Conservation (phyloP, 1,140 invertebrate species). For the Dendrolimus kikuchii region DNA sequence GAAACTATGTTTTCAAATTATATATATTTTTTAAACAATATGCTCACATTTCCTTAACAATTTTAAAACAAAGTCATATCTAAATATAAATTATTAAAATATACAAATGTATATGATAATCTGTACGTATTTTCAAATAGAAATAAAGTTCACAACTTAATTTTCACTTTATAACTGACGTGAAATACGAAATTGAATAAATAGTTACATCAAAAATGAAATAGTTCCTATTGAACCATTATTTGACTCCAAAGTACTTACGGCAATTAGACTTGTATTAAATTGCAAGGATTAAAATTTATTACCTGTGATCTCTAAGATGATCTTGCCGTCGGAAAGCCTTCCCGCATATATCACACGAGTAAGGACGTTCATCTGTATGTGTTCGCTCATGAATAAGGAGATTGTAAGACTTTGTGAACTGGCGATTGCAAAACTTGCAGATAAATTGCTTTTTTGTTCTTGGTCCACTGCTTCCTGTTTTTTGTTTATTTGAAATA, state of each 20-base stretch:
- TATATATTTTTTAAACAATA: no score
- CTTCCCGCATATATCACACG: conserved; percentile 98
- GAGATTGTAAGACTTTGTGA: conserved; percentile 98
- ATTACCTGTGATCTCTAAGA: conserved; percentile 93
- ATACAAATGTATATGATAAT: no score
- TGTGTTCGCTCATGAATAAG: conserved; percentile 98
- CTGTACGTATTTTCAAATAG: no score
- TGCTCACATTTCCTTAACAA: no score
- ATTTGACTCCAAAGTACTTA: no score
- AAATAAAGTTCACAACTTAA: no score
- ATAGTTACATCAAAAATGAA: neutral
- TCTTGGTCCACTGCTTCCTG: conserved; percentile 76
- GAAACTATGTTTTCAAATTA: no score
- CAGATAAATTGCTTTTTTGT: conserved; percentile 99
- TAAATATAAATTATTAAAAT: no score
- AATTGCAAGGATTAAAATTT: neutral
- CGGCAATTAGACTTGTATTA: neutral
- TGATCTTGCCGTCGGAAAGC: conserved; percentile 97
- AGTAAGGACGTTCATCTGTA: conserved; percentile 97
- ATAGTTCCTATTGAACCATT: neutral
- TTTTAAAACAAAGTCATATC: no score
- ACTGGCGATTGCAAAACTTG: conserved; percentile 96
- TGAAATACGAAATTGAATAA: no score
- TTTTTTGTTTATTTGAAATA: conserved; percentile 72
- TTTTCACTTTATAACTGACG: no score